Percentiles rank a stretch among this genome's conserved stretches.
Evolutionary conservation across 2,888 invertebrate species (phyloP).

Genomic region (Xestia sexstrigata): DNA sequence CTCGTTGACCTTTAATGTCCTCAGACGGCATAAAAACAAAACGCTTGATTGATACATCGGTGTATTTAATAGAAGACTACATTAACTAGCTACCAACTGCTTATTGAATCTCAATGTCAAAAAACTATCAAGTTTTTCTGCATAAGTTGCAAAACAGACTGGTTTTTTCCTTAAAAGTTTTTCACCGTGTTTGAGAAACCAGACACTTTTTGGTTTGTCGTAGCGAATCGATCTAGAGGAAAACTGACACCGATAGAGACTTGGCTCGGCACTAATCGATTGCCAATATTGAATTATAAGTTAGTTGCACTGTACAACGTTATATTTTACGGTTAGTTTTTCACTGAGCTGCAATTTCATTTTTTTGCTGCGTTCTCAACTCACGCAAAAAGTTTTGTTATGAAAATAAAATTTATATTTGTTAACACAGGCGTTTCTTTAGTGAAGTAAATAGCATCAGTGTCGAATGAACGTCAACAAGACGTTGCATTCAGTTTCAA

Average conservation of each 20-base stretch:
- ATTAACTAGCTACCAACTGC: constrained; percentile 27
- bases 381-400: constrained; percentile 43
- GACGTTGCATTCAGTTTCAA: constrained; percentile 53
- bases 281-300: constrained; percentile 79
- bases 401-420: constrained; percentile 39
- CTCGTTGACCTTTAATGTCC: constrained; percentile 67
- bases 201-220: constrained; percentile 75
- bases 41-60: constrained; percentile 61
- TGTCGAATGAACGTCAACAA: constrained; percentile 43
- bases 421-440: constrained; percentile 25
- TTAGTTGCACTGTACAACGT: constrained; percentile 71
- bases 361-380: constrained; percentile 41
- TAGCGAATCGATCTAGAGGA: constrained; percentile 78
- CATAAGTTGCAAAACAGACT: constrained; percentile 52
- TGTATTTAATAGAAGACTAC: constrained; percentile 23
- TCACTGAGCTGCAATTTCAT: constrained; percentile 63
- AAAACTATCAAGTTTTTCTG: constrained; percentile 55
- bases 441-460: constrained; percentile 16
- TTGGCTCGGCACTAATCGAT: constrained; percentile 77
- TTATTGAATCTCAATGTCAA: constrained; percentile 61
- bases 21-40: constrained; percentile 49
- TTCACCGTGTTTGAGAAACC: constrained; percentile 70
- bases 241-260: constrained; percentile 74
- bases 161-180: constrained; percentile 63
- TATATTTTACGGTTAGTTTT: constrained; percentile 71